phyloP scores from a whole-genome alignment of 2,113 vertebrate genomes.

The Zingel zingel region DNA sequence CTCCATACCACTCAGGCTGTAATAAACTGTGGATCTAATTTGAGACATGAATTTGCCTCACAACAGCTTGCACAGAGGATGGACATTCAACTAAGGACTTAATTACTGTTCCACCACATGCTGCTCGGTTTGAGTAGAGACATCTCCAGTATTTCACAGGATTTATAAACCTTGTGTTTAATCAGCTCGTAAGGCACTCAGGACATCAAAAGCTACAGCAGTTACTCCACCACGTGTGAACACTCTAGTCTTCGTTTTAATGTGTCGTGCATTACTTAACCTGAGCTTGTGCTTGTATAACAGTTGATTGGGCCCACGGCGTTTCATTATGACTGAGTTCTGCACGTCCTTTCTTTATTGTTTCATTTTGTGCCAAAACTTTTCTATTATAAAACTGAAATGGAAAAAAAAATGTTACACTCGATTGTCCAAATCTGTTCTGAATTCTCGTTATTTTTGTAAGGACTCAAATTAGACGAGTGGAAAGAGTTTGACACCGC shows the following conservation, averaged over 20 bases:
- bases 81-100: constrained; percentile 50
- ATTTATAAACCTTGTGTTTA: constrained; percentile 55
- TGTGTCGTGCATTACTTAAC: constrained; percentile 27
- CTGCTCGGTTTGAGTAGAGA: constrained; percentile 21
- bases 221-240: constrained; percentile 65
- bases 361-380: constrained; percentile 41
- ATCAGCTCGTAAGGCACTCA: constrained; percentile 55
- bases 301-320: constrained; percentile 28
- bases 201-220: constrained; percentile 68
- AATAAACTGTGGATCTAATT: constrained; percentile 59
- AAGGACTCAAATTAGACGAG: neutral
- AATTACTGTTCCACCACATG: constrained; percentile 66
- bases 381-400: constrained; percentile 34
- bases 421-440: constrained; percentile 15
- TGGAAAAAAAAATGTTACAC: neutral
- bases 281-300: constrained; percentile 27
- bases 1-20: constrained; percentile 47
- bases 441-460: neutral
- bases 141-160: constrained; percentile 49
- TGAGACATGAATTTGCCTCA: constrained; percentile 57
- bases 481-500: constrained; percentile 13
- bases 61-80: constrained; percentile 53
- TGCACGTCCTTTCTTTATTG: constrained; percentile 3
- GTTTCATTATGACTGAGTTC: constrained; percentile 22
- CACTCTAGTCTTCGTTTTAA: constrained; percentile 43